Base-by-base conservation (phyloP, 2,888 invertebrate genomes). In the Automeris io region DNA sequence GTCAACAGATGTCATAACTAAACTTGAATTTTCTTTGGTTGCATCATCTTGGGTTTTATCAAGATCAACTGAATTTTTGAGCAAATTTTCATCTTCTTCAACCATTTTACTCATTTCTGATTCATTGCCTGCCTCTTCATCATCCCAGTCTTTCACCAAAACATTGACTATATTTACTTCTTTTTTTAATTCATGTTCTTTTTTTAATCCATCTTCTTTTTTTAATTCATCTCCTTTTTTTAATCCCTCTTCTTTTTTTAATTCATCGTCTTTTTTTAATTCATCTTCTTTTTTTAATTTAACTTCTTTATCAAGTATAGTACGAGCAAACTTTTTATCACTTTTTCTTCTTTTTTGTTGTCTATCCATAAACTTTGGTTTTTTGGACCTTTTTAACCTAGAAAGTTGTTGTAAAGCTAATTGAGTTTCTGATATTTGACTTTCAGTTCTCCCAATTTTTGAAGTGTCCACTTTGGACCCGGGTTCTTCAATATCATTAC, bases 81-180 rank as follows among this genome's bases (percentile, higher is more conserved):
- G 24, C 18, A 57, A 40, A 12, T 33, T 38, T 33, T 68, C 61
- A 47, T 44, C 51, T 23, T 67, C 61, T 16, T 64, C 51, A n/a
- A 51, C 24, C 13, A 52, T 11, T 9, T 57, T 50, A 6, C 40
- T 47, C 4, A 54, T 31, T 38, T 59, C 55, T 21, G 64, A 65
- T 21, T 49, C 52, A 37, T 75, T 78, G 23, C 45, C 29, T 18
- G 54, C 53, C 32, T 81, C 82, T 42, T 88, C 88, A 56, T 79
- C 82, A 45, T 83, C 79, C 77, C 89, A 89, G 42, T 88, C 87
- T 50, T 88, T 82, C 13, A 90, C 89, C 22, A 90, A 61, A 18
- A 81, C 77, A 42, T 86, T 88, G 9, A 90, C 82, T 41, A 86
- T 77, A 47, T 58, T 81, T 6, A 72, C 70, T 39, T 72, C 55